Evolutionary conservation across 2,888 invertebrate genomes (phyloP), one percentile per base, ranked within the genome.

Genomic region (Nomada goodeniana): DNA sequence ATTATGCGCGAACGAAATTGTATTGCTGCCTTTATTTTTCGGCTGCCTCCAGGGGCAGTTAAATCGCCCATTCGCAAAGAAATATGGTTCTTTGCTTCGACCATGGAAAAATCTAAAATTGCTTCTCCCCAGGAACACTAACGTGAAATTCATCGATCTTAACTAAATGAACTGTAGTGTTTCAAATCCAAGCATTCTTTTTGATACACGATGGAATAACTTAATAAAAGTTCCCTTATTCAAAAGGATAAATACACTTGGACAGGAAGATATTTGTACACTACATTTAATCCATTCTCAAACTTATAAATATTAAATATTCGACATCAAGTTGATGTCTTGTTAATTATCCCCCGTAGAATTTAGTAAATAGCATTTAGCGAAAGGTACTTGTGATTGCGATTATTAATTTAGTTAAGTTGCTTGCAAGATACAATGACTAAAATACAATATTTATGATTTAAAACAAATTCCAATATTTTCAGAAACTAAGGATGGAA

Each of bases 151-250:
- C 75, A 71, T 53, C 72, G 84, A 90, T 89, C 88, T 91, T 91
- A 91, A 91, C 91, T 91, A 91, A 91, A 91, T 91, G 88, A 90
- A 91, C 91, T 90, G 83, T 84, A 84, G 83, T 67, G 76, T 82
- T 76, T 80, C 81, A 65, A 86, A 72, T 84, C 81, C 60, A 76
- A 80, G 82, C 75, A 79, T 36, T 88, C 79, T 73, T 87, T 79
- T 65, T 60, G 76, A 75, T 82, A 77, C 87, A 85, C 74, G 83
- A 75, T 74, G 82, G 70, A 84, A 86, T 81, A 81, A 86, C 52
- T 76, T 69, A 77, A 70, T 53, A 73, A 80, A 80, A 63, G 82
- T 74, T 81, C 77, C 67, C 73, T 60, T 70, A 52, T n/a, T 18
- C 53, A 60, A 36, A 10, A 59, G 15, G 52, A 29, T 75, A 85